These are phyloP conservation scores for Micropterix aruncella DNA, from an alignment of 2,888 invertebrate genomes.

Conservation along the genomic window DNA sequence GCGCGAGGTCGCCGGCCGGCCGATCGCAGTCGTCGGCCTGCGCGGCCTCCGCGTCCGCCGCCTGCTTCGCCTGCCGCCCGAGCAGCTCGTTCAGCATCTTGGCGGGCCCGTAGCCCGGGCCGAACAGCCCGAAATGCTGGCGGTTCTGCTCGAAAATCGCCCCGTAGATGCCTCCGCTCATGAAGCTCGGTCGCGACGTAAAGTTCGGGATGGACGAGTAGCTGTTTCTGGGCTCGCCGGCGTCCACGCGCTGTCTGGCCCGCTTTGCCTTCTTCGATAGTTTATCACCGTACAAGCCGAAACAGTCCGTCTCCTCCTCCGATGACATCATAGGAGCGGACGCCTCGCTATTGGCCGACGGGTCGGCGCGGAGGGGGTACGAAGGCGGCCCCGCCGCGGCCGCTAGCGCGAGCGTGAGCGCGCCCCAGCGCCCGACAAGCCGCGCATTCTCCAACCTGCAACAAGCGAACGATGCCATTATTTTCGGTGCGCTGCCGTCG, in stretches of 20 bases:
- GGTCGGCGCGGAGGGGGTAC: slow-evolving; percentile 42
- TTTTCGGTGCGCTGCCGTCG: too few relatives aligned
- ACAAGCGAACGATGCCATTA: slow-evolving; percentile 19
- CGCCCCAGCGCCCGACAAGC: slow-evolving; percentile 31
- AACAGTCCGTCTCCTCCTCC: slow-evolving; percentile 90
- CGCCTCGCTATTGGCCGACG: slow-evolving; percentile 69
- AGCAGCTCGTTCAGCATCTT: slow-evolving; percentile 87
- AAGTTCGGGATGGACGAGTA: slow-evolving; percentile 71
- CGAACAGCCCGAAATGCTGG: slow-evolving; percentile 70
- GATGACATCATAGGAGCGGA: slow-evolving; percentile 89
- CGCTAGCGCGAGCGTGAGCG: slow-evolving; percentile 9
- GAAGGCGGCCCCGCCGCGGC: slow-evolving; percentile 20
- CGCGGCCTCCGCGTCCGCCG: slow-evolving; percentile 43
- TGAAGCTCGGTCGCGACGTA: slow-evolving; percentile 66
- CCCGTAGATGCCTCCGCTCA: slow-evolving; percentile 78
- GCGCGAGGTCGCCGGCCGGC: slow-evolving; percentile 42
- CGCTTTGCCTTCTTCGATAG: slow-evolving; percentile 87
- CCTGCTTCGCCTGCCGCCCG: slow-evolving; percentile 66
- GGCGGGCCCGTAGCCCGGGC: slow-evolving; percentile 74
- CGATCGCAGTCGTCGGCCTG: slow-evolving; percentile 36
- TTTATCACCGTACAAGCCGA: slow-evolving; percentile 88
- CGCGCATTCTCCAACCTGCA: slow-evolving; percentile 39
- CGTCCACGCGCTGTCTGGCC: slow-evolving; percentile 92
- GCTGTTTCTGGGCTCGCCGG: slow-evolving; percentile 88
- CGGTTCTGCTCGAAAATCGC: slow-evolving; percentile 71